Percentiles rank a stretch among this genome's conserved stretches.
These are phyloP conservation scores for Drosophila sordidapex DNA, from an alignment of 2,888 invertebrate genomes.

Conservation along the genomic window DNA sequence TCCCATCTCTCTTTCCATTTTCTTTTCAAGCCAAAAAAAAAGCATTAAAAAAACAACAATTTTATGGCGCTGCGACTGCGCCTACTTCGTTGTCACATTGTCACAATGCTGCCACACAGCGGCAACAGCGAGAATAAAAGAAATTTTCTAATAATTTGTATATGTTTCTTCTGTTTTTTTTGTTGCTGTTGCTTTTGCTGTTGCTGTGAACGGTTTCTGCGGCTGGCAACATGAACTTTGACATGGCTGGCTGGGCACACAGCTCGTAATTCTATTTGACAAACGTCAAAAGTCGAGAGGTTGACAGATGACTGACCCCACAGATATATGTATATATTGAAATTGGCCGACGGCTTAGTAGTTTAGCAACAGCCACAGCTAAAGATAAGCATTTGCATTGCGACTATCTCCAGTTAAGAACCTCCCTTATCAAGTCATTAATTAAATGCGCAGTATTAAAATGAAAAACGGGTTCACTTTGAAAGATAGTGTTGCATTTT, in stretches of 20 bases:
- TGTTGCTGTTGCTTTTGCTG: neutral
- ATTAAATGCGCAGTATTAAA: neutral
- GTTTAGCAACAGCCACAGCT: slow-evolving; percentile 1
- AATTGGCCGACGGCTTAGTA: neutral
- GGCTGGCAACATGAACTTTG: slow-evolving; percentile 73
- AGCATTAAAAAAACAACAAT: slow-evolving; percentile 17
- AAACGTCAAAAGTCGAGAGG: slow-evolving; percentile 43
- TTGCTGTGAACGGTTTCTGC: slow-evolving; percentile 47
- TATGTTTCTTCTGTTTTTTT: slow-evolving; percentile 25
- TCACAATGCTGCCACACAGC: slow-evolving; percentile 36
- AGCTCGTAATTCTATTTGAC: slow-evolving; percentile 68
- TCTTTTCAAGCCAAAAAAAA: slow-evolving; percentile 7
- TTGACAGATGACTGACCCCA: slow-evolving; percentile 49
- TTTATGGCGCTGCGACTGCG: slow-evolving; percentile 64
- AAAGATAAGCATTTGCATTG: slow-evolving; percentile 1
- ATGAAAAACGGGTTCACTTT: neutral
- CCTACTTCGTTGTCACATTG: slow-evolving; percentile 63
- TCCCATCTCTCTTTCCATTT: slow-evolving; percentile 18
- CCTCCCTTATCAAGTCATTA: slow-evolving; percentile 7
- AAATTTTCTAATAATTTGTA: slow-evolving; percentile 65
- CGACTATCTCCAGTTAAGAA: slow-evolving; percentile 4
- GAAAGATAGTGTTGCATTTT: neutral
- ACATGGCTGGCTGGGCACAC: slow-evolving; percentile 54
- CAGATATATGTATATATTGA: slow-evolving; percentile 14
- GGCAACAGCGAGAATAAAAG: slow-evolving; percentile 42